Conservation (phyloP, 1,140 invertebrate species). For the Leptinotarsa lineolata region DNA sequence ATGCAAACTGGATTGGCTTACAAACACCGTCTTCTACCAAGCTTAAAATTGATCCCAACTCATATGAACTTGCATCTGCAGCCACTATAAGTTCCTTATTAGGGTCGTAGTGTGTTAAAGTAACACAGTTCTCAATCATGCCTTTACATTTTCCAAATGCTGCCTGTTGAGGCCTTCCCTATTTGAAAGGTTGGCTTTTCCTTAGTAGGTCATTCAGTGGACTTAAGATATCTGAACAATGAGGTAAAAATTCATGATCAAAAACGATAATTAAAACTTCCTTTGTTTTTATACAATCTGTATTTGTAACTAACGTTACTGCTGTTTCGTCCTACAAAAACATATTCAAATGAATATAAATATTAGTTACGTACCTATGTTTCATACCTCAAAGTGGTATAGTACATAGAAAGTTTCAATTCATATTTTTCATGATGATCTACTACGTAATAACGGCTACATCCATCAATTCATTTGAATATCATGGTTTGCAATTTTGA, state of each 20-base stretch:
- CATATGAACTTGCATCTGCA: slow-evolving; percentile 49
- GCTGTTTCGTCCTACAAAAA: too few species aligned
- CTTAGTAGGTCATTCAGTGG: not conserved
- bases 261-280: too few species aligned
- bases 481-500: too few species aligned
- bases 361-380: too few species aligned
- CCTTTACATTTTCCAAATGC: slow-evolving; percentile 49
- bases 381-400: too few species aligned
- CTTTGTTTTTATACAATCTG: too few species aligned
- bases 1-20: slow-evolving; percentile 54
- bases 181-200: slow-evolving; percentile 19
- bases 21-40: slow-evolving; percentile 43
- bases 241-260: not conserved
- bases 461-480: too few species aligned
- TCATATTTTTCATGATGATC: too few species aligned
- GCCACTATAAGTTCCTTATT: slow-evolving; percentile 42
- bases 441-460: too few species aligned
- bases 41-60: slow-evolving; percentile 53
- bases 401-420: too few species aligned
- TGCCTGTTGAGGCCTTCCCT: slow-evolving; percentile 38
- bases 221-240: not conserved
- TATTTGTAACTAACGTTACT: too few species aligned
- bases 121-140: slow-evolving; percentile 7
- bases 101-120: slow-evolving; percentile 48
- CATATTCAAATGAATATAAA: too few species aligned